These are phyloP conservation scores for Cygnus atratus DNA, from an alignment of 2,113 vertebrate species.

Conservation along the genomic window DNA sequence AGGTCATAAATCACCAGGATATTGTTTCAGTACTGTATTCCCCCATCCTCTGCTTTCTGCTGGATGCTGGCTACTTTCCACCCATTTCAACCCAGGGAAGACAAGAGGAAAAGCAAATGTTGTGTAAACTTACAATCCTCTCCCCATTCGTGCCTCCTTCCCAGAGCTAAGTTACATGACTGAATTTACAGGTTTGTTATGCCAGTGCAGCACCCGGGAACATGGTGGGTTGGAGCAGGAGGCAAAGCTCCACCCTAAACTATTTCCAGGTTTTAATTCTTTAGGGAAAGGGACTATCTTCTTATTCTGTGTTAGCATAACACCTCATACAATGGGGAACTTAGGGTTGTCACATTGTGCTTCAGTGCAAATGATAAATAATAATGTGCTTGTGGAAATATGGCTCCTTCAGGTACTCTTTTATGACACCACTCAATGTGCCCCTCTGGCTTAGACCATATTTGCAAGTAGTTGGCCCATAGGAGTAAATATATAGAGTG, in stretches of 20 bases:
- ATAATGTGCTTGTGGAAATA: background rate
- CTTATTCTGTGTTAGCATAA: background rate
- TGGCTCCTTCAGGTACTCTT: background rate
- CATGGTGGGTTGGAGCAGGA: background rate
- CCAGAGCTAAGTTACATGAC: background rate
- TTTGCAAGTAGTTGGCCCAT: background rate
- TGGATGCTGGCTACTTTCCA: slow-evolving; percentile 10
- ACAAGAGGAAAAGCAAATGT: background rate
- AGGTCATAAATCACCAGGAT: background rate
- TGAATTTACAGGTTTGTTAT: slow-evolving; percentile 7
- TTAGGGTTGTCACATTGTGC: background rate
- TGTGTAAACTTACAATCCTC: slow-evolving; percentile 12
- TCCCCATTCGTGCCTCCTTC: background rate
- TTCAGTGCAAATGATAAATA: background rate
- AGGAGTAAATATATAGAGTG: background rate
- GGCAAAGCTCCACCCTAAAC: background rate
- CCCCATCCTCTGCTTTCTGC: background rate
- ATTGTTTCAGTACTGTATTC: background rate
- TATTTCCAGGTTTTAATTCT: slow-evolving; percentile 19
- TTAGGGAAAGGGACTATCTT: background rate
- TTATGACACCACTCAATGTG: background rate
- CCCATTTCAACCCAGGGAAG: background rate
- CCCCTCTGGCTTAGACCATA: background rate
- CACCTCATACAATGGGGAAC: background rate
- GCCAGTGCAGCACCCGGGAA: background rate